phyloP scores from a whole-genome alignment of 1,140 invertebrate species.

The Hyphantria cunea region DNA sequence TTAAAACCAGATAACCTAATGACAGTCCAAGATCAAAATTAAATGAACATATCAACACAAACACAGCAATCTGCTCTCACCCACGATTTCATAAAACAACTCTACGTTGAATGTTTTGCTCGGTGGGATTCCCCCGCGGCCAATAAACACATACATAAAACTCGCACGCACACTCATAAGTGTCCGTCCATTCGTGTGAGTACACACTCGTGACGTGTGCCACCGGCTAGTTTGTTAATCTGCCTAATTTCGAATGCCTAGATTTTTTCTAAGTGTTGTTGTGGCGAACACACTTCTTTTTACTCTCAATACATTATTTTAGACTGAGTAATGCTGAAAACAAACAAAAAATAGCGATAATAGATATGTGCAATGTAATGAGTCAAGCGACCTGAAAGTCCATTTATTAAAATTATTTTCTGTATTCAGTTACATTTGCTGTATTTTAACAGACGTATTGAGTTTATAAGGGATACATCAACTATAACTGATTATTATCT shows the following conservation, averaged over 20 bases:
- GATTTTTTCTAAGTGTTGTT: constrained; percentile 25
- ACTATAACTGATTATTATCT: no score
- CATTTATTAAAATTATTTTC: neutral
- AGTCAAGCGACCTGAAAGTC: no score
- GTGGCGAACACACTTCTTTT: constrained; percentile 1
- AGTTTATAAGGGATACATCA: no score
- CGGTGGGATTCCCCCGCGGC: constrained; percentile 59
- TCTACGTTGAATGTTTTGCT: constrained; percentile 46
- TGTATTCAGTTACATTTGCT: no score
- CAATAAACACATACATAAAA: constrained; percentile 32
- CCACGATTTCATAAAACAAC: constrained; percentile 30
- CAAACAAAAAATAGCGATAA: no score
- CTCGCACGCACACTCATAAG: constrained; percentile 18
- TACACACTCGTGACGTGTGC: constrained; percentile 21
- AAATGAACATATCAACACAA: no score
- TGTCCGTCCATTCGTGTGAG: neutral
- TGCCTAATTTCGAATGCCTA: constrained; percentile 22
- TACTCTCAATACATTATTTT: no score
- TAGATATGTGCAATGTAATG: no score
- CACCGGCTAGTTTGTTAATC: constrained; percentile 24
- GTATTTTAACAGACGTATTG: no score
- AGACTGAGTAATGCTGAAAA: no score
- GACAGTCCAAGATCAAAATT: no score
- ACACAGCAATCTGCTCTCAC: neutral
- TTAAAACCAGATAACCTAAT: no score